Evolutionary conservation across 1,140 invertebrate genomes (phyloP).

Genomic region (Lucilia sericata): DNA sequence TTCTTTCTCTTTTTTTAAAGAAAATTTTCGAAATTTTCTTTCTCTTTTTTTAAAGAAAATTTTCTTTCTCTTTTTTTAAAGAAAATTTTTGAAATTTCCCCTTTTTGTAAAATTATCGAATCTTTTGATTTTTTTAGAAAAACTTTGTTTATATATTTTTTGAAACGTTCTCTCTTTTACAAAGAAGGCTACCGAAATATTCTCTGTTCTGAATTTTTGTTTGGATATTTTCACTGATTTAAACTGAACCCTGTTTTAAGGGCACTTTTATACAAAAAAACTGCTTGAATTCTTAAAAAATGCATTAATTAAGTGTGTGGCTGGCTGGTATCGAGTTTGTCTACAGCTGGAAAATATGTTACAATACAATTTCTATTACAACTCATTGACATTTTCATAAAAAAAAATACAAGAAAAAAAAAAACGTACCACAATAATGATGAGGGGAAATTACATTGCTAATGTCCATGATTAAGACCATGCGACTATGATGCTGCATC

Average conservation of each 20-base stretch:
- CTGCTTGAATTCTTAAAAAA: slow-evolving; percentile 17
- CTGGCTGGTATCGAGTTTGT: background rate
- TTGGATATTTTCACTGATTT: background rate
- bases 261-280: background rate
- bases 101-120: no score
- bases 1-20: no score
- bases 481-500: background rate
- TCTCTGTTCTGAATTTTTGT: no score
- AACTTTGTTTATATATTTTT: no score
- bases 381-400: background rate
- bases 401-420: background rate
- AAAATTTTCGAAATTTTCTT: no score
- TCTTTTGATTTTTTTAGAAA: no score
- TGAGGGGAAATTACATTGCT: slow-evolving; percentile 5
- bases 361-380: slow-evolving; percentile 3
- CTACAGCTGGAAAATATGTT: slow-evolving; percentile 1
- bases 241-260: background rate
- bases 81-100: no score
- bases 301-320: slow-evolving; percentile 37
- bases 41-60: no score
- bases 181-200: no score
- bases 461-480: slow-evolving; percentile 5
- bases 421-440: background rate
- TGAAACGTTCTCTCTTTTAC: no score
- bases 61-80: no score